A percentile compares a stretch with the other conserved stretches of the same genome.
Evolutionary conservation across 37 sponge, comb jelly and placozoan genomes (phyloP).

Genomic region (Hormiphora californensis): DNA sequence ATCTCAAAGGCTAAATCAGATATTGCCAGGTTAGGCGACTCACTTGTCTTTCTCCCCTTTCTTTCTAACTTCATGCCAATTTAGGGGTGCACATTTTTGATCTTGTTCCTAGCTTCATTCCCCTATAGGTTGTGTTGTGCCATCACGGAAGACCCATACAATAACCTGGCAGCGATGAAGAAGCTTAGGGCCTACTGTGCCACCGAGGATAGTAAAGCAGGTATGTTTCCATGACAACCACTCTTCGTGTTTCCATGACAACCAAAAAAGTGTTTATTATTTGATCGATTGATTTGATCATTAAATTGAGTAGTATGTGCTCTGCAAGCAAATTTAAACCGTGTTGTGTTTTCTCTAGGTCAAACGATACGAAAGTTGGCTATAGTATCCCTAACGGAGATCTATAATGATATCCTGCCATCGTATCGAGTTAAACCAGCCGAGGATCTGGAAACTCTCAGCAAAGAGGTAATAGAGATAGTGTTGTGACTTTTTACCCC

Average conservation of each 20-base stretch:
- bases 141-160: constrained; percentile 40
- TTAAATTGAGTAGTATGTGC: too few species aligned
- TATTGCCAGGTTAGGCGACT: too few species aligned
- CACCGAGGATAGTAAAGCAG: constrained; percentile 46
- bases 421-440: constrained; percentile 16
- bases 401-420: constrained; percentile 29
- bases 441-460: constrained; percentile 18
- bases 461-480: constrained; percentile 48
- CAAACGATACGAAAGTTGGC: constrained; percentile 29
- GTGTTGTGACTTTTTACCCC: too few species aligned
- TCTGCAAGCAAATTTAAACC: too few species aligned
- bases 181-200: constrained; percentile 21
- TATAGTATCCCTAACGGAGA: constrained; percentile 9
- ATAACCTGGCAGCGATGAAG: constrained; percentile 48
- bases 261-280: too few species aligned
- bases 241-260: too few species aligned
- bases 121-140: background rate
- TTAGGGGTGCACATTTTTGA: background rate
- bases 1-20: too few species aligned
- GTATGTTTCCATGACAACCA: too few species aligned
- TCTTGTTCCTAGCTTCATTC: background rate
- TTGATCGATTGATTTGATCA: too few species aligned
- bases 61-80: too few species aligned
- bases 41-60: too few species aligned
- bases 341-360: constrained; percentile 29